Evolutionary conservation across 2,888 invertebrate genomes (phyloP), one percentile per base, ranked within the genome.

Genomic region (Drosophila monieri): DNA sequence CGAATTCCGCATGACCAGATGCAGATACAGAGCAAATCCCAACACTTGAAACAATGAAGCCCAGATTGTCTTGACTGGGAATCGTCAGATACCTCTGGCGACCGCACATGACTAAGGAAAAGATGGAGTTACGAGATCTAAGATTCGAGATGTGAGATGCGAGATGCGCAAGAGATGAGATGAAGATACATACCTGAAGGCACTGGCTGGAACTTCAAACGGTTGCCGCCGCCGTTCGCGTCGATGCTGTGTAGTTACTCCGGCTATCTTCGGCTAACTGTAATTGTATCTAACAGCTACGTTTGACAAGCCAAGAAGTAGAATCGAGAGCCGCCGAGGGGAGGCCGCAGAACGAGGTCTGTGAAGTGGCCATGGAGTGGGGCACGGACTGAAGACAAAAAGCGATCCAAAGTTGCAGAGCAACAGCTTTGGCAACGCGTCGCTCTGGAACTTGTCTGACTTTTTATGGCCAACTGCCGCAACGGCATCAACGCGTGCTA

Each of bases 281-380:
- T 86, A 84, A 86, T 81, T 80, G 87, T 86, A 81, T 84, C 85
- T 81, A 81, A 86, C 80, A 83, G 80, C 77, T 72, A 80, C 76
- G 65, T 67, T 80, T 81, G 80, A 85, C 80, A 85, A 72, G 75
- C 69, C 62, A 27, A 57, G 56, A 37, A 53, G 48, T 47, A 39
- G 30, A 25, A 18, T 21, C 18, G 37, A 30, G 32, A 48, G 30
- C 32, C 18, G 41, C 41, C 18, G n/a, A 30, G 27, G 10, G 14
- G 35, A 10, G 37, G n/a, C 6, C 14, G 3, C 21, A 23, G 21
- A 23, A 5, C 21, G 21, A 23, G 4, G 21, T 23, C 21, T 23
- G 21, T 4, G 21, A 23, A 4, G 21, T 23, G 21, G 21, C 21
- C 21, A 35, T 23, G 49, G 12, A 25, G 35, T 12, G 47, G 48